A percentile compares a stretch with the other conserved stretches of the same genome.
Conservation (phyloP, 2,113 vertebrate genomes). For the Mola mola region DNA sequence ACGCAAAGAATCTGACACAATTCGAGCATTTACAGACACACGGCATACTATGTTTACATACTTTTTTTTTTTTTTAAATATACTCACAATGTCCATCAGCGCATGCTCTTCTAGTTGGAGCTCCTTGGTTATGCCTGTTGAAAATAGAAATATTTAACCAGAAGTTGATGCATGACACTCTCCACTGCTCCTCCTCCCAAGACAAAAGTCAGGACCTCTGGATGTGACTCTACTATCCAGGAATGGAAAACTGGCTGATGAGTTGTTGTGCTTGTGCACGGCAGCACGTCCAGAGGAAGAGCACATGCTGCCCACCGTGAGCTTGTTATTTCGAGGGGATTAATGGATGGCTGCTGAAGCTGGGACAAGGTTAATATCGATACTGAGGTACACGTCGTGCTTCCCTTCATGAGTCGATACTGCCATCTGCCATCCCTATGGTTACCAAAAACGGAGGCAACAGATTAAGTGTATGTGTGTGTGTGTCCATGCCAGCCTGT, state of each 20-base stretch:
- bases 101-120: slow-evolving; percentile 28
- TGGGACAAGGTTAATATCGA: slow-evolving; percentile 63
- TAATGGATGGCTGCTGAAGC: slow-evolving; percentile 51
- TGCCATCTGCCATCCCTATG: slow-evolving; percentile 65
- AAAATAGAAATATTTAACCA: slow-evolving; percentile 44
- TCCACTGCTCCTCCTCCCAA: slow-evolving; percentile 17
- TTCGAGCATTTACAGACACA: slow-evolving; percentile 11
- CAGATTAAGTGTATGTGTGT: slow-evolving; percentile 9
- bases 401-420: slow-evolving; percentile 63
- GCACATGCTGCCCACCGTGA: slow-evolving; percentile 49
- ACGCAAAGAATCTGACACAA: neutral
- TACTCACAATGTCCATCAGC: slow-evolving; percentile 76
- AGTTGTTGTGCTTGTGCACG: slow-evolving; percentile 34
- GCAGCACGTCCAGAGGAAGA: slow-evolving; percentile 45
- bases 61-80: too few relatives aligned
- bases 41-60: neutral
- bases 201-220: slow-evolving; percentile 19
- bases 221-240: slow-evolving; percentile 20
- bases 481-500: slow-evolving; percentile 40
- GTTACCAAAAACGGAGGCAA: slow-evolving; percentile 63
- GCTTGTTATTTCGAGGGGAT: slow-evolving; percentile 58
- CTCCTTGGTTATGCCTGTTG: slow-evolving; percentile 56
- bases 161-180: slow-evolving; percentile 21
- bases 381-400: slow-evolving; percentile 66
- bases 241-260: slow-evolving; percentile 43